Evolutionary conservation across 2,113 vertebrate species (phyloP), one percentile per base, ranked within the genome.

Genomic region (Strix uralensis): DNA sequence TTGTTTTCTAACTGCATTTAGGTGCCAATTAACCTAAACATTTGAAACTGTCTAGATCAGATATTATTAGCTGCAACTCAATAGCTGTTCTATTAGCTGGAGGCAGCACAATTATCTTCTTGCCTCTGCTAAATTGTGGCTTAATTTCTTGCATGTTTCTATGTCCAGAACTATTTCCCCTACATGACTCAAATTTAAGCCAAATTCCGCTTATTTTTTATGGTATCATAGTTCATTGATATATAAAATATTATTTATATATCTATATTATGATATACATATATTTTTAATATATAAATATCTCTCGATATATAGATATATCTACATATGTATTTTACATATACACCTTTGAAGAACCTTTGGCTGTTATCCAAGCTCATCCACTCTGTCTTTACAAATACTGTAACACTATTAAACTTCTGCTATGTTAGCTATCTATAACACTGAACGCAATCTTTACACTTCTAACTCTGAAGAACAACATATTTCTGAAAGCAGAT

Each of bases 61-160:
- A 63, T 84, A 86, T 66, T 79, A 88, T 83, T 86, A 86, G 59
- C 70, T 96, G 46, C 62, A 88, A 27, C 66, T 72, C 62, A 93
- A 69, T 90, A 82, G 73, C 54, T 91, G 36, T 59, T 81, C 81
- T 96, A 65, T 92, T 84, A 84, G 70, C 78, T 88, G 72, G 75
- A 91, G 85, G 92, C 78, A 96, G 86, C 5, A 13, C 84, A 94
- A 44, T 96, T 86, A 62, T 81, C 83, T 55, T 51, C 51, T 94
- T 88, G 82, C 47, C 74, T 92, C 32, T 90, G 85, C 52, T 96
- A 91, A 89, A 71, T 29, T 46, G 54, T 78, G 66, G 65, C 81
- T 92, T 83, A 65, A 78, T 96, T 96, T 94, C 57, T 62, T 92
- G 44, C 40, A 36, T 80, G 46, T 88, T 92, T 92, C 75, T 78